Evolutionary conservation across 2,797 vertebrate species (phyloP).

Genomic region (Orestias chungarensis): DNA sequence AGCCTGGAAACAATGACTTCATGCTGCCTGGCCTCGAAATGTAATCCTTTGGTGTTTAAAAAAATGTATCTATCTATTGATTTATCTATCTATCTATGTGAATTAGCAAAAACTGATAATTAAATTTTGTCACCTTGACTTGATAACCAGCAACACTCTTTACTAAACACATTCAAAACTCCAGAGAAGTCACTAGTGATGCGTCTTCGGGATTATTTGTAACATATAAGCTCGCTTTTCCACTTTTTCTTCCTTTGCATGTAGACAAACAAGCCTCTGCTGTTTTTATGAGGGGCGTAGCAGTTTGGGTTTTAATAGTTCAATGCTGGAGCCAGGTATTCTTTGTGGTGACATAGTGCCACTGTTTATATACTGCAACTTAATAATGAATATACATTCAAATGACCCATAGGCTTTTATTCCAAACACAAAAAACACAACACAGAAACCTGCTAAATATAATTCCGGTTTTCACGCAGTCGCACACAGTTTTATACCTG

Average conservation of each 20-base stretch:
- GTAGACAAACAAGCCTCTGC: conserved; percentile 14
- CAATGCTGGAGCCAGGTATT: neutral
- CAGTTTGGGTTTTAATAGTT: neutral
- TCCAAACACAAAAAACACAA: neutral
- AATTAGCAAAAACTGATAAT: no score
- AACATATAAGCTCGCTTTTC: conserved; percentile 11
- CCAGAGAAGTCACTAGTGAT: conserved; percentile 15
- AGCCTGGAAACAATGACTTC: conserved; percentile 22
- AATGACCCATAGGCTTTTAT: neutral
- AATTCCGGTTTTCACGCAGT: neutral
- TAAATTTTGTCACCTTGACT: no score
- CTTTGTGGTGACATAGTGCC: neutral
- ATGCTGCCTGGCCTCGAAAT: neutral
- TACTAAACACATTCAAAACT: conserved; percentile 18
- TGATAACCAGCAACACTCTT: conserved; percentile 12
- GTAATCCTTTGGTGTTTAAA: no score
- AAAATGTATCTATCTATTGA: no score
- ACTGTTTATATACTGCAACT: neutral
- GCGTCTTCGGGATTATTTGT: conserved; percentile 3
- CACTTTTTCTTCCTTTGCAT: conserved; percentile 11
- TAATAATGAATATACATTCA: neutral
- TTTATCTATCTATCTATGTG: no score
- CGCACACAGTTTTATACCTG: neutral
- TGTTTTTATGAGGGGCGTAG: conserved; percentile 22
- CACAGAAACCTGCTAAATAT: neutral